phyloP scores from a whole-genome alignment of 2,888 invertebrate genomes.

The Dexiosoma caninum region DNA sequence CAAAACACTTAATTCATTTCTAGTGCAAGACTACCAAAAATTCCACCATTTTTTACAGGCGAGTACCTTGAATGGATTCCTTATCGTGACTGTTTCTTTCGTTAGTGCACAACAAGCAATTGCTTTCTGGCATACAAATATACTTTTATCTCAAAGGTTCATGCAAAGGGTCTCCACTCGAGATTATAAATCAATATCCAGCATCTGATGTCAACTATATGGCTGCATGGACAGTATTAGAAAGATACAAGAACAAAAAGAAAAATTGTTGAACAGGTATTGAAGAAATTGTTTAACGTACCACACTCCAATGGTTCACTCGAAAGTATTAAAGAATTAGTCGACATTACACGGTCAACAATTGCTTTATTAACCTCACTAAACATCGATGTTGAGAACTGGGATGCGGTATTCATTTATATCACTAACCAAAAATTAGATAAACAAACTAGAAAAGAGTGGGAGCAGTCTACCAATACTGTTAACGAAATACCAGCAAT shows the following conservation, averaged over 20 bases:
- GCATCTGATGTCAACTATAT: conserved; percentile 10
- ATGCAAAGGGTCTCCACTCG: conserved; percentile 13
- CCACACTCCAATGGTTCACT: conserved; percentile 8
- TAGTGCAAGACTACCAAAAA: conserved; percentile 18
- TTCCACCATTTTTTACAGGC: conserved; percentile 16
- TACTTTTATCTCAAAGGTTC: neutral
- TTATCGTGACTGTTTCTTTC: conserved; percentile 15
- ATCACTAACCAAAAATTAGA: conserved; percentile 3
- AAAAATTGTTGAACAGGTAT: conserved; percentile 11
- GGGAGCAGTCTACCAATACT: conserved; percentile 10
- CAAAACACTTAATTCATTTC: neutral
- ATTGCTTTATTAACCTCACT: conserved; percentile 2
- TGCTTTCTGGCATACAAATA: conserved; percentile 12
- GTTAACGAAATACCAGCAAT: neutral
- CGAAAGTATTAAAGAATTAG: conserved; percentile 17
- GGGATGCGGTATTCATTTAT: conserved; percentile 20
- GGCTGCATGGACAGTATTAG: neutral
- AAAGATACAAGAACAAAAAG: conserved; percentile 10
- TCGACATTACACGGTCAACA: conserved; percentile 5
- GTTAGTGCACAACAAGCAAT: neutral
- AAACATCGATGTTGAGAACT: conserved; percentile 1
- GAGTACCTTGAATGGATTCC: conserved; percentile 7
- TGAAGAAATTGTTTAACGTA: conserved; percentile 8
- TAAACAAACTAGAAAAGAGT: conserved; percentile 14
- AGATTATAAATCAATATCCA: conserved; percentile 23